Conservation (phyloP, 1,140 invertebrate genomes). For the Trichonephila inaurata region DNA sequence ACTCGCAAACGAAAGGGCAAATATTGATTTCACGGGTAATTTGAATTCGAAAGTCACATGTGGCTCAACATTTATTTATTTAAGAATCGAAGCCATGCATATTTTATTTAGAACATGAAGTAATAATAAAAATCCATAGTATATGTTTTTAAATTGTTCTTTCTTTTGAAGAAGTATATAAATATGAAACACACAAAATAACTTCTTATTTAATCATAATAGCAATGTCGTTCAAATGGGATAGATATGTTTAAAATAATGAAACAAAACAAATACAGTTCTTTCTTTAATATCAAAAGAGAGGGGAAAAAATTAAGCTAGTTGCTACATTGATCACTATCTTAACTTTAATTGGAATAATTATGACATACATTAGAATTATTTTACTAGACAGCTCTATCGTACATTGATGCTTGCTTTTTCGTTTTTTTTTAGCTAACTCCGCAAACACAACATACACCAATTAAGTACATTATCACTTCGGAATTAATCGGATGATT, state of each 20-base stretch:
- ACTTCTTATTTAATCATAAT: too few species aligned
- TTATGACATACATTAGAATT: neutral
- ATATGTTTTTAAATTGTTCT: too few species aligned
- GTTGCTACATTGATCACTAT: neutral
- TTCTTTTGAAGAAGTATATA: too few species aligned
- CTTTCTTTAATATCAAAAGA: neutral
- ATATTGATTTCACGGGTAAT: too few species aligned
- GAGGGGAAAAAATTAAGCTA: neutral
- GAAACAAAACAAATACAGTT: neutral
- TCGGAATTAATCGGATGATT: neutral
- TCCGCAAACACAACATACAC: neutral
- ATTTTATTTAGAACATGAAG: too few species aligned
- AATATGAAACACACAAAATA: too few species aligned
- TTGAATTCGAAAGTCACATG: too few species aligned
- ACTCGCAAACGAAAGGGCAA: too few species aligned
- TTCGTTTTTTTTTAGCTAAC: neutral
- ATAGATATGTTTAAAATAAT: neutral
- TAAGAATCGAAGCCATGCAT: too few species aligned
- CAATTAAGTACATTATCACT: conserved; percentile 18
- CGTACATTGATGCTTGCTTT: neutral
- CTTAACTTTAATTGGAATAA: neutral
- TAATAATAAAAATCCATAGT: too few species aligned
- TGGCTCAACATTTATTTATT: too few species aligned
- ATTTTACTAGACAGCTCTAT: neutral
- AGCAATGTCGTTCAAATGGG: too few species aligned